A percentile compares a stretch with the other conserved stretches of the same genome.
These are phyloP conservation scores for Teleopsis dalmanni DNA, from an alignment of 1,140 invertebrate species.

Conservation along the genomic window DNA sequence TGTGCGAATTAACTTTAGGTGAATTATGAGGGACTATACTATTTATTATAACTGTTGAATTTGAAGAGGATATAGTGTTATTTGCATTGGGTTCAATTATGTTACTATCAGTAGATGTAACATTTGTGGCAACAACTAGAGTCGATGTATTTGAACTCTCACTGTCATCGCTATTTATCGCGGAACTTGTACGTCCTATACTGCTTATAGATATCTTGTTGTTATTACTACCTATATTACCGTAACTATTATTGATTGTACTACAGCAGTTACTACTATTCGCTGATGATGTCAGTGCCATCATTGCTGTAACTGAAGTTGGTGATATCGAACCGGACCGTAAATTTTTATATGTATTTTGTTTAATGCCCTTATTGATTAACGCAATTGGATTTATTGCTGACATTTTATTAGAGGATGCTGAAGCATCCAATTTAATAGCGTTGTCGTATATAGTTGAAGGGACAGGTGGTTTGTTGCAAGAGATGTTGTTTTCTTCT, in stretches of 20 bases:
- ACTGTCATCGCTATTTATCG: not conserved
- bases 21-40: conserved; percentile 7
- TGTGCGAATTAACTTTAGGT: conserved; percentile 30
- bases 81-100: conserved; percentile 4
- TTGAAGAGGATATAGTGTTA: conserved; percentile 7
- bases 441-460: conserved; percentile 47
- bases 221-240: conserved; percentile 28
- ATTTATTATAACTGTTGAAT: conserved; percentile 1
- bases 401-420: conserved; percentile 41
- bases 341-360: conserved; percentile 7
- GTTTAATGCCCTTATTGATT: too few species aligned
- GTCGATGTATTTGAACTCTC: conserved; percentile 43
- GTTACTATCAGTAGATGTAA: conserved; percentile 5
- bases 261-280: conserved; percentile 34
- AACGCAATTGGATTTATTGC: conserved; percentile 44
- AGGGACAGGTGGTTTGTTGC: conserved; percentile 43
- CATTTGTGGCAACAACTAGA: conserved; percentile 42
- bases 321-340: conserved; percentile 24
- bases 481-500: conserved; percentile 28
- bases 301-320: conserved; percentile 28
- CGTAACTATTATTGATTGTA: conserved; percentile 45
- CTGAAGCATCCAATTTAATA: conserved; percentile 46
- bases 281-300: conserved; percentile 9
- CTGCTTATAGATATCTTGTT: not conserved
- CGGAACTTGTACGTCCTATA: not conserved